Evolutionary conservation across 2,888 invertebrate species (phyloP), one percentile per base, ranked within the genome.

Genomic region (Aethes cnicana): DNA sequence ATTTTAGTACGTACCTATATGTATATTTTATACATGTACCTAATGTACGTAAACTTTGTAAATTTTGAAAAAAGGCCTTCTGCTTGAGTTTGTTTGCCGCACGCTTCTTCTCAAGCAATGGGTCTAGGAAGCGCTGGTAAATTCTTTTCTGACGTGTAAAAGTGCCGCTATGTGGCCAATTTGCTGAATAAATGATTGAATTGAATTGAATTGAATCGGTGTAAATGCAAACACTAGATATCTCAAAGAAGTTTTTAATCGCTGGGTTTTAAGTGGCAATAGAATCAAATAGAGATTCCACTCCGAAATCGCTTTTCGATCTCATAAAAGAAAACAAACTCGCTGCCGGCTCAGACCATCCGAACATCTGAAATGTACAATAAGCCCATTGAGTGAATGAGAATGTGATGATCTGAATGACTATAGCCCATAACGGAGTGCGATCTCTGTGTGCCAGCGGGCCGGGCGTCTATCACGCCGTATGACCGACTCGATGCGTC

Each of bases 401-500:
- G 72, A 82, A 76, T 68, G 77, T 70, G 69, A 75, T 60, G 66
- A 76, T 69, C 66, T 67, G 72, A 81, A 81, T 72, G 81, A 66
- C 68, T 80, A 77, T 74, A 63, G 74, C 62, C 74, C 74, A 78
- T 84, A 84, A 79, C 68, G 62, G 64, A 70, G 74, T 74, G 72
- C 68, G 72, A 78, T 78, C 66, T 69, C 65, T 67, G 74, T 69
- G 66, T 73, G 75, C 71, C 74, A 77, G 72, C 72, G 69, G 74
- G 75, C 75, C 82, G 78, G 72, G 67, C 74, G 78, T 84, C 84
- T 81, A 78, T 83, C 85, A 83, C 80, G 77, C 72, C 72, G 79
- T 78, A 86, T 80, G 87, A 81, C 79, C 84, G 80, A 81, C 72
- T 82, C 74, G 85, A 84, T 85, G 85, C 77, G 74, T 87, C 88